Evolutionary conservation across 2,797 vertebrate species (phyloP), one percentile per base, ranked within the genome.

Genomic region (Silurus aristotelis): DNA sequence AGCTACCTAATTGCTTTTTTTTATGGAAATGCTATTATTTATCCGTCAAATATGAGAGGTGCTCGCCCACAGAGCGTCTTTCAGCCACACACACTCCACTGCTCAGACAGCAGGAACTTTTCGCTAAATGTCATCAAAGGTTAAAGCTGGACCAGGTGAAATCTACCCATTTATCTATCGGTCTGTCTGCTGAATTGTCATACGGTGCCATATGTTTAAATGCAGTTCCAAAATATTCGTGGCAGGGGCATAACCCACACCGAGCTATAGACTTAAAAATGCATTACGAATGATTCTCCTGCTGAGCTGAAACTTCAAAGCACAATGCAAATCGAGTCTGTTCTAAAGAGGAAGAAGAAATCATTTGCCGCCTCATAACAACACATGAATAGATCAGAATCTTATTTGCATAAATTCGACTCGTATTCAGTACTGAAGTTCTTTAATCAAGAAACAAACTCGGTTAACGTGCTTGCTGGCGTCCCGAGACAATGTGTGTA

Each of bases 331-430:
- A 77, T 60, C 19, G 27, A 22, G 27, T 38, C 17, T 12, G 75
- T 19, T 77, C 19, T 60, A 60, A 60, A 38, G 17, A 31, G 55
- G 19, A 77, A 10, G 55, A 20, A 77, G 27, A 20, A 77, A 60
- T 77, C 75, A 38, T 77, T 60, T 9, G 0, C 55, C 8, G 25
- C 55, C 48, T 77, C 73, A 6, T 77, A 77, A 58, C 25, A 77
- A 60, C 17, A 58, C 56, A 60, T 38, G 75, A 38, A 71, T 84
- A 31, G 14, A 80, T 84, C 70, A 84, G 66, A 67, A 70, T 79
- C 15, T 27, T 10, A 60, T 77, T 77, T 38, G 75, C 75, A 77
- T 80, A 80, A 38, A 38, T 73, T 66, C 38, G 9, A 70, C 77
- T 72, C 72, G 63, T 17, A 72, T 55, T 72, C 66, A 38, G 22